Evolutionary conservation across 2,113 vertebrate species (phyloP), one percentile per base, ranked within the genome.

Genomic region (Cromileptes altivelis): DNA sequence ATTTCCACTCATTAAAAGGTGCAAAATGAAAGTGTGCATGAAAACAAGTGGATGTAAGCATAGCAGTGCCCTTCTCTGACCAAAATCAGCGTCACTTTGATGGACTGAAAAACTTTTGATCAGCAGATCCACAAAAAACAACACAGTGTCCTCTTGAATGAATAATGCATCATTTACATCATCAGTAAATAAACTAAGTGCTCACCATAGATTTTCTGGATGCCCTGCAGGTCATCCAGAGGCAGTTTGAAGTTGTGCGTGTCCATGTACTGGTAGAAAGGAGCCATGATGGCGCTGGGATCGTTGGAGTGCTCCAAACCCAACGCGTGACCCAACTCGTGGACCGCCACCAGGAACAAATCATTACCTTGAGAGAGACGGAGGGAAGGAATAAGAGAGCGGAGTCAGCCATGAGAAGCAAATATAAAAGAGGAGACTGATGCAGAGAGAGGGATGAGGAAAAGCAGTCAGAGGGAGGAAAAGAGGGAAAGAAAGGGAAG

Each of bases 231-330:
- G 88, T 99, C 98, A 55, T 99, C 98, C 84, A 98, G 96, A 33
- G 98, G 98, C 86, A 99, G 97, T 78, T 99, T 98, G 95, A 99
- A 99, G 95, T 97, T 98, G 93, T 98, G 97, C 0, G 98, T 99
- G 90, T 99, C 98, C 98, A 99, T 99, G 94, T 99, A 98, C 94
- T 99, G 98, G 92, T 99, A 99, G 95, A 99, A 99, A 21, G 98
- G 98, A 4, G 98, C 98, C 98, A 99, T 99, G 93, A 99, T 99
- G 37, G 98, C 98, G 1, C 97, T 98, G 75, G 98, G 98, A 67
- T 99, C 98, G 0, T 98, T 99, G 85, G 98, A 99, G 91, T 99
- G 98, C 21, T 99, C 98, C 92, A 99, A 91, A 3, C 98, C 98
- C 89, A 99, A 83, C 0, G 98, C 98, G 0, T 99, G 98, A 14